Evolutionary conservation across 2,113 vertebrate genomes (phyloP).

Genomic region (Callorhinus ursinus): DNA sequence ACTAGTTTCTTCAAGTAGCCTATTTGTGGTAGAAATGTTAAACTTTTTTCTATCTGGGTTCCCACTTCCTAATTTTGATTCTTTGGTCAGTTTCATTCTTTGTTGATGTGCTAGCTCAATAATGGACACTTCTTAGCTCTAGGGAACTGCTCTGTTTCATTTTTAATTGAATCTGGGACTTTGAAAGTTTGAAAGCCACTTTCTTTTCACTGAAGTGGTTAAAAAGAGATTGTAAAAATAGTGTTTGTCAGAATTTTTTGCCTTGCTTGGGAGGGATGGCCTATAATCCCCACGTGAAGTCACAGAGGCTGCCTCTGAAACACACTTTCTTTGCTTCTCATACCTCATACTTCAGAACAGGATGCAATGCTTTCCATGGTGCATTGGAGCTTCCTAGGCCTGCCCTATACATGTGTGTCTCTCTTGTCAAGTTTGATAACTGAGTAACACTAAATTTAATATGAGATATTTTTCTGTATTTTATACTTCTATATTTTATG

Average conservation of each 20-base stretch:
- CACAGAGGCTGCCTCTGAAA: not conserved
- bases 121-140: constrained; percentile 39
- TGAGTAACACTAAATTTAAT: not conserved
- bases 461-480: not conserved
- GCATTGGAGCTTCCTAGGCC: not conserved
- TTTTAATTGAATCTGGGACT: constrained; percentile 38
- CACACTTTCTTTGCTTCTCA: not conserved
- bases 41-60: constrained; percentile 35
- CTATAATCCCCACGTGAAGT: not conserved
- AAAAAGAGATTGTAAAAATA: constrained; percentile 43
- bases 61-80: constrained; percentile 67
- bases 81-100: constrained; percentile 54
- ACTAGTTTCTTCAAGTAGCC: constrained; percentile 52
- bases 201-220: not conserved
- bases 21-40: constrained; percentile 8
- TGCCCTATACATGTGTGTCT: not conserved
- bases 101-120: constrained; percentile 57
- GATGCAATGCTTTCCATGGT: not conserved
- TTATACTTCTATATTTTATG: not conserved
- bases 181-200: constrained; percentile 44
- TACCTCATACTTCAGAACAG: not conserved
- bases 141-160: constrained; percentile 44
- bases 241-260: constrained; percentile 31
- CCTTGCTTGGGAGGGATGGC: not conserved
- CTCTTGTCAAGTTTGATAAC: not conserved